Conservation (phyloP, 2,888 invertebrate species). For the Parnassius orleans region DNA sequence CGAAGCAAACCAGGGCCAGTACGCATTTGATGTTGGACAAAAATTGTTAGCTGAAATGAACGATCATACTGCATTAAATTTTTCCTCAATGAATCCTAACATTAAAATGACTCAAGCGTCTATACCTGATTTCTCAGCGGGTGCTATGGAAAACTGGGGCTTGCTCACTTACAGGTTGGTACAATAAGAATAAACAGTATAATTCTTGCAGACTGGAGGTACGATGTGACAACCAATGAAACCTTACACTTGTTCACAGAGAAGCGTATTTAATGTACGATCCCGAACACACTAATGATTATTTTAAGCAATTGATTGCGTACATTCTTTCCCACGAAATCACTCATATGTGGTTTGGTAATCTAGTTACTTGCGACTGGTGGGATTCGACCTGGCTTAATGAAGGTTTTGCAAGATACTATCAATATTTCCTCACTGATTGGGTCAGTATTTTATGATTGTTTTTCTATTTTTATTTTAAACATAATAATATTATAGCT, state of each 20-base stretch:
- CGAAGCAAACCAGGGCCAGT: constrained; percentile 52
- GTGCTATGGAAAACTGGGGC: constrained; percentile 94
- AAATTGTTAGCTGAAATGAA: constrained; percentile 73
- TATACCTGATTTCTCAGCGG: constrained; percentile 88
- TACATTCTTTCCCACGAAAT: constrained; percentile 85
- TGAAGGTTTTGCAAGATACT: constrained; percentile 86
- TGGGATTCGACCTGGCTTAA: constrained; percentile 85
- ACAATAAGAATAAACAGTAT: not conserved
- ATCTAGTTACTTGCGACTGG: constrained; percentile 83
- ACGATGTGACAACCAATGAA: not conserved
- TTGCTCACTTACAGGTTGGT: constrained; percentile 86
- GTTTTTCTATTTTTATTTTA: not conserved
- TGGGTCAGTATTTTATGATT: constrained; percentile 52
- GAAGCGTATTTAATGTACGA: constrained; percentile 74
- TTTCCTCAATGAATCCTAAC: constrained; percentile 66
- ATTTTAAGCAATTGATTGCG: constrained; percentile 77
- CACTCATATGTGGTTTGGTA: constrained; percentile 88
- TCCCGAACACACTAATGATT: constrained; percentile 55
- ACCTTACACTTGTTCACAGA: constrained; percentile 41
- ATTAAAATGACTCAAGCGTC: constrained; percentile 86
- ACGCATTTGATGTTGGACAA: constrained; percentile 65
- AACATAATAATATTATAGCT: not conserved
- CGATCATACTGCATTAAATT: constrained; percentile 76
- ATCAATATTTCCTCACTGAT: constrained; percentile 84
- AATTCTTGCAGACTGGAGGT: too few species aligned